Conservation (phyloP, 2,888 invertebrate genomes). For the Heliconius erato region DNA sequence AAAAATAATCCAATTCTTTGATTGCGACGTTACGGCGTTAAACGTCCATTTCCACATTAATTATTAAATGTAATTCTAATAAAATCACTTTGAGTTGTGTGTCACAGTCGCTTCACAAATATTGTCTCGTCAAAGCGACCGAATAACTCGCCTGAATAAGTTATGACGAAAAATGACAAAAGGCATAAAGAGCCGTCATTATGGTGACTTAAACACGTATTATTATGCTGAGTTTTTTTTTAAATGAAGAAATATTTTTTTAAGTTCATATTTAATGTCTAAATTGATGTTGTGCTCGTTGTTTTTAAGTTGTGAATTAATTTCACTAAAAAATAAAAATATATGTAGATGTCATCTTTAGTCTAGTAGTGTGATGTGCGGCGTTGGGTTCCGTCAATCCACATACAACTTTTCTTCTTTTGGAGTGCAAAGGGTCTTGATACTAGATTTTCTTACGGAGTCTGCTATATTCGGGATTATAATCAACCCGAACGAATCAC, state of each 20-base stretch:
- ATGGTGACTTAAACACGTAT: conserved; percentile 3
- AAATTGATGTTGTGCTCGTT: not conserved
- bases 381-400: not conserved
- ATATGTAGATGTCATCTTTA: not conserved
- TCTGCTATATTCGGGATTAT: not conserved
- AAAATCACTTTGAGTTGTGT: not conserved
- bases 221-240: not conserved
- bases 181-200: conserved; percentile 14
- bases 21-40: not conserved
- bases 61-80: not conserved
- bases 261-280: not conserved
- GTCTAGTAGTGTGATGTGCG: not conserved
- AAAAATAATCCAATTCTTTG: not conserved
- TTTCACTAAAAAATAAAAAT: not conserved
- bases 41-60: not conserved
- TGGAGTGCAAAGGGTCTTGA: too few relatives aligned
- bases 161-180: not conserved
- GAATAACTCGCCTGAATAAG: conserved; percentile 4
- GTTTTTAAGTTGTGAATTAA: not conserved
- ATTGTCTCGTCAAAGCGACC: conserved; percentile 1
- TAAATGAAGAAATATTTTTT: not conserved
- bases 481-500: too few relatives aligned
- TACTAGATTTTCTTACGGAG: not conserved
- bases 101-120: not conserved
- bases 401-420: too few relatives aligned